phyloP scores from a whole-genome alignment of 2,113 vertebrate species.

The Mus spicilegus region DNA sequence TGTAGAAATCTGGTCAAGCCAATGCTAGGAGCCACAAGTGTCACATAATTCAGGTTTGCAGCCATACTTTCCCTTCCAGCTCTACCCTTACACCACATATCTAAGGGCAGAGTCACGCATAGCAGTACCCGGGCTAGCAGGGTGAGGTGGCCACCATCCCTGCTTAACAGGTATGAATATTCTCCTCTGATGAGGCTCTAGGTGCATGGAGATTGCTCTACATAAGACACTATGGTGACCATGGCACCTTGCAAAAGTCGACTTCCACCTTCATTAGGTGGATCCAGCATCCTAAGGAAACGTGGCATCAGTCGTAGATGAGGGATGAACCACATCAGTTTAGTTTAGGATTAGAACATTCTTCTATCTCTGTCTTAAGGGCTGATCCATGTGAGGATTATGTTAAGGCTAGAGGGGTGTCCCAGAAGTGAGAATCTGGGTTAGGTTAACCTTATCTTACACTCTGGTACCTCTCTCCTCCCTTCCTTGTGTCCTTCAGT shows the following conservation, averaged over 20 bases:
- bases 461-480: accelerated
- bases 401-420: slow-evolving; percentile 63
- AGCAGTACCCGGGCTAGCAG: background rate
- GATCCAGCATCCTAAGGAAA: slow-evolving; percentile 66
- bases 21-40: background rate
- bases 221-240: no score
- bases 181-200: background rate
- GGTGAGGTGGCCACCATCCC: background rate
- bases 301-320: slow-evolving; percentile 75
- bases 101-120: background rate
- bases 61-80: background rate
- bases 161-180: background rate
- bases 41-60: background rate
- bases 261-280: background rate
- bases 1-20: background rate
- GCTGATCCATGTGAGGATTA: slow-evolving; percentile 1
- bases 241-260: slow-evolving; percentile 75
- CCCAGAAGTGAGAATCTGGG: slow-evolving; percentile 57
- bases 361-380: no score
- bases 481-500: background rate
- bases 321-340: slow-evolving; percentile 81
- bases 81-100: background rate
- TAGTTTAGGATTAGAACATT: slow-evolving; percentile 58
- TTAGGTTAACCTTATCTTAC: background rate
- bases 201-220: background rate